Evolutionary conservation across 2,888 invertebrate species (phyloP), one percentile per base, ranked within the genome.

Genomic region (Capitulum mitella): DNA sequence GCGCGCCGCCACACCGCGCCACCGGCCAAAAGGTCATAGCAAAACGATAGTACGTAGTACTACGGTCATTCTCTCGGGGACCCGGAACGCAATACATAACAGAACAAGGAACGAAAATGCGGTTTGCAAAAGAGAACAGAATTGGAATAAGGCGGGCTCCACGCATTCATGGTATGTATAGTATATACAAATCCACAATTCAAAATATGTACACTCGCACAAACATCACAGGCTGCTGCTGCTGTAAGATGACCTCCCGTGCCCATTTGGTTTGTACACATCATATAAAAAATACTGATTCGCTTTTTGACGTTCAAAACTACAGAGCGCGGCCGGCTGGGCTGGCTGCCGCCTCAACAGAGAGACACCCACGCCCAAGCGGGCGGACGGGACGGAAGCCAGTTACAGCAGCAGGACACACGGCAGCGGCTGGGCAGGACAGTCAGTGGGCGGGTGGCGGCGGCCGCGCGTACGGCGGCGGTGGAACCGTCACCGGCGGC

Each of bases 21-120:
- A 58, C 29, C 58, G 58, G 58, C 58, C 70, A 70, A 70, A 40
- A 70, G 70, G 70, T 40, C 29, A 70, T 70, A 70, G 70, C 70
- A 70, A 70, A 70, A 70, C 40, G 26, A 70, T 40, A 6, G 64
- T 19, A 19, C 70, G 16, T 40, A 40, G 22, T 40, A 12, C 10
- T 40, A 40, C 32, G 2, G 5, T 0, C 64, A 12, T 6, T 37
- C 58, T 5, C 58, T 29, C 29, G 8, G 16, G 3, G 58, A 26
- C 12, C 14, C 37, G 40, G 6, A 70, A 70, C 70, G 26, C 70
- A 70, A 70, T 70, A 40, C 37, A 70, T 70, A 70, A 70, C 70
- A 70, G 40, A 70, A 70, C 70, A 70, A 40, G 26, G 40, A 70
- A 70, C 70, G 26, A 40, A 70, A 70, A 26, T 26, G 70, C 37